Conservation (phyloP, 2,113 vertebrate species). For the Heterotis niloticus region DNA sequence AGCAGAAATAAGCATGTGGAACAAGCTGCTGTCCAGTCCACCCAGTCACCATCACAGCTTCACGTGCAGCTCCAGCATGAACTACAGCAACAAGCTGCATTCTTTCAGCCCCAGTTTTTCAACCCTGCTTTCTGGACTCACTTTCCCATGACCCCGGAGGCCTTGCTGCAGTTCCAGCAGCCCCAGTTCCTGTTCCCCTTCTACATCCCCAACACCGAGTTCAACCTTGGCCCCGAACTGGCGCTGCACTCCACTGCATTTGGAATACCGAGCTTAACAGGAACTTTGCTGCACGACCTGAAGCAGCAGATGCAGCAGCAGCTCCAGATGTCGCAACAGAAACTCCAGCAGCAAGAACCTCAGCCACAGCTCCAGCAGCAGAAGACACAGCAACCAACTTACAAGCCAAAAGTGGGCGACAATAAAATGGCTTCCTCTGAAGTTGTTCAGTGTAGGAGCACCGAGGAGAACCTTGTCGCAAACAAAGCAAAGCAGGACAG, state of each 20-base stretch:
- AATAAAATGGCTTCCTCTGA: conserved; percentile 54
- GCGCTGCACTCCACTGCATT: conserved; percentile 87
- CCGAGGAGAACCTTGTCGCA: conserved; percentile 78
- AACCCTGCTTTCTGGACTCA: conserved; percentile 96
- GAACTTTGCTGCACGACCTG: conserved; percentile 89
- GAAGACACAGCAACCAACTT: conserved; percentile 69
- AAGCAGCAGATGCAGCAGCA: conserved; percentile 97
- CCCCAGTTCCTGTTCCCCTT: conserved; percentile 98
- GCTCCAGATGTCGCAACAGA: conserved; percentile 86
- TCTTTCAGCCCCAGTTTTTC: conserved; percentile 96
- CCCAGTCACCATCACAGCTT: conserved; percentile 87
- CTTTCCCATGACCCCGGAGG: conserved; percentile 94
- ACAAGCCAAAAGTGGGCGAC: conserved; percentile 81
- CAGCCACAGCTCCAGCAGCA: conserved; percentile 74
- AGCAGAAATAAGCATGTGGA: conserved; percentile 85
- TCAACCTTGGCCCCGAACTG: conserved; percentile 88
- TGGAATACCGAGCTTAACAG: conserved; percentile 89
- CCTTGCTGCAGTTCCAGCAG: conserved; percentile 93
- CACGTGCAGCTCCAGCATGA: conserved; percentile 96
- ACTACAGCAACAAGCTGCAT: conserved; percentile 91
- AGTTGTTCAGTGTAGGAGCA: conserved; percentile 76
- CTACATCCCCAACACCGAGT: conserved; percentile 94
- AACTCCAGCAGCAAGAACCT: conserved; percentile 73
- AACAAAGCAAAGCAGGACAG: conserved; percentile 81
- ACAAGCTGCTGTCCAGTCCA: conserved; percentile 75